Evolutionary conservation across 2,797 vertebrate species (phyloP).

Genomic region (Eupleurogrammus muticus): DNA sequence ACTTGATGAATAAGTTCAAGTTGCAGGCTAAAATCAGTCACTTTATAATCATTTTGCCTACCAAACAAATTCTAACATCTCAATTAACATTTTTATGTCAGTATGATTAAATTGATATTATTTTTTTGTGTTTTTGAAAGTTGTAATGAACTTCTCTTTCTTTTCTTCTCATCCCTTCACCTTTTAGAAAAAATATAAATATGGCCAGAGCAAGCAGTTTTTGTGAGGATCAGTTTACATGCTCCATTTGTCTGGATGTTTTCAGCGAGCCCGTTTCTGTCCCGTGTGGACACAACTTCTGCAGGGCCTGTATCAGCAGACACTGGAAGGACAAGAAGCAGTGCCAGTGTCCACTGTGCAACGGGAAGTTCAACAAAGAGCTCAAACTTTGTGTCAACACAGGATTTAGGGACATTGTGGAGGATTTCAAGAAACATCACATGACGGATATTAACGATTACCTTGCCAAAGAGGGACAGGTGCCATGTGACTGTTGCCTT

Average conservation of each 20-base stretch:
- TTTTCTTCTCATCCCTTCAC: too few relatives aligned
- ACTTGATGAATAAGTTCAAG: too few relatives aligned
- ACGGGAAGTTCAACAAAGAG: conserved; percentile 32
- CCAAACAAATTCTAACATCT: too few relatives aligned
- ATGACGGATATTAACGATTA: background rate
- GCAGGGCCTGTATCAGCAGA: conserved; percentile 52
- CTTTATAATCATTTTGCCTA: too few relatives aligned
- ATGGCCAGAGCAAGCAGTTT: conserved; percentile 32
- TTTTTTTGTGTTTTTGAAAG: too few relatives aligned
- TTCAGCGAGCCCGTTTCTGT: conserved; percentile 65
- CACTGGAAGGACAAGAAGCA: conserved; percentile 50
- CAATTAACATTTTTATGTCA: too few relatives aligned
- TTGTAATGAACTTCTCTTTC: background rate
- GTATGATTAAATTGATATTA: too few relatives aligned
- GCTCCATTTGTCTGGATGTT: conserved; percentile 67
- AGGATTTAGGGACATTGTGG: conserved; percentile 57
- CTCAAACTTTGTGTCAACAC: conserved; percentile 63
- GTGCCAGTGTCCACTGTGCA: conserved; percentile 65
- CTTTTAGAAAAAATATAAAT: conserved; percentile 37
- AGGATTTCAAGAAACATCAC: conserved; percentile 50
- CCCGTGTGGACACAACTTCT: conserved; percentile 76
- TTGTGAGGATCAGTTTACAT: conserved; percentile 62
- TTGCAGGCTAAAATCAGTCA: too few relatives aligned
- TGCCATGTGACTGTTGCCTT: conserved; percentile 64
- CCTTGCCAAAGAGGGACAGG: conserved; percentile 31